A percentile compares a stretch with the other conserved stretches of the same genome.
Evolutionary conservation across 2,113 vertebrate species (phyloP).

Genomic region (Psittacula cyanocephala): DNA sequence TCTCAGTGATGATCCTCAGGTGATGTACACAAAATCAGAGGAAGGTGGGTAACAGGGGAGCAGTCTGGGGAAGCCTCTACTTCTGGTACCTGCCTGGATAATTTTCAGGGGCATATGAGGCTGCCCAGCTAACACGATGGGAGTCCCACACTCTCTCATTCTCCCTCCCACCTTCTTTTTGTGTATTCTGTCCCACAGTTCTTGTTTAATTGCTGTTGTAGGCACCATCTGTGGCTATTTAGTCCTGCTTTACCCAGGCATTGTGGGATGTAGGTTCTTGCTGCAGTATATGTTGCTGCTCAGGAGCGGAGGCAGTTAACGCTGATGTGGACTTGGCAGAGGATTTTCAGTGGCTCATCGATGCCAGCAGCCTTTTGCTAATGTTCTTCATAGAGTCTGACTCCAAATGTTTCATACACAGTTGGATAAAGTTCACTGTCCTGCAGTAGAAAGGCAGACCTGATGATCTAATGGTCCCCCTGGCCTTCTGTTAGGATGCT

Average conservation of each 20-base stretch:
- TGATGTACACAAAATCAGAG: neutral
- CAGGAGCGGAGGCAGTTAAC: neutral
- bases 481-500: constrained; percentile 38
- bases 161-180: neutral
- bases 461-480: constrained; percentile 56
- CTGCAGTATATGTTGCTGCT: neutral
- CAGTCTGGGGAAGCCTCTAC: neutral
- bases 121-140: neutral
- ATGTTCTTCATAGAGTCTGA: constrained; percentile 15
- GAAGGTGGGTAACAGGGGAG: neutral
- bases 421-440: constrained; percentile 53
- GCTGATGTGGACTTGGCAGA: constrained; percentile 41
- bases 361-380: constrained; percentile 54
- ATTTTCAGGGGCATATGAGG: neutral
- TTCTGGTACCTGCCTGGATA: neutral
- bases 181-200: neutral
- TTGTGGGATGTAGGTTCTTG: neutral
- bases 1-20: neutral
- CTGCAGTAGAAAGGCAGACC: constrained; percentile 33
- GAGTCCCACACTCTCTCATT: neutral
- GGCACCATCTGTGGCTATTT: neutral
- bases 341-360: neutral
- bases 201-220: neutral
- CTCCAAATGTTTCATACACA: constrained; percentile 19
- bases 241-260: neutral